phyloP scores from a whole-genome alignment of 2,113 vertebrate genomes.

The Myrmecobius fasciatus region DNA sequence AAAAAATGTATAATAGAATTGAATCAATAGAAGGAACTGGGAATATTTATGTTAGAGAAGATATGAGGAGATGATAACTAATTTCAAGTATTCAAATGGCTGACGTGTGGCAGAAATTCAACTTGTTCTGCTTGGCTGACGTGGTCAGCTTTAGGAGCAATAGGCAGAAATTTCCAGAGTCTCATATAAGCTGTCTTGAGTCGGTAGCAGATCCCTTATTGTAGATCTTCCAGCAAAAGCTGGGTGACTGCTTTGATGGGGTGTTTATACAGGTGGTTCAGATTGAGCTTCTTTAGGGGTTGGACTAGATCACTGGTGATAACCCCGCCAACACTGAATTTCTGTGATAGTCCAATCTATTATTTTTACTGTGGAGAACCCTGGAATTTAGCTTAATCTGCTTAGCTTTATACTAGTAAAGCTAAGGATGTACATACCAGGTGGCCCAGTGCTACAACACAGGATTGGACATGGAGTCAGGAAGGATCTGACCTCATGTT shows the following conservation, averaged over 20 bases:
- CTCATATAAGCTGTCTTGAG: background rate
- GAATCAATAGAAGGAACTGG: background rate
- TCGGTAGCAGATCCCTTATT: background rate
- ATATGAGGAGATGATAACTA: background rate
- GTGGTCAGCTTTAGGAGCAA: background rate
- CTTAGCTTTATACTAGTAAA: background rate
- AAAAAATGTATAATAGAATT: background rate
- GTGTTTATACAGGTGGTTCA: background rate
- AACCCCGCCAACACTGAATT: background rate
- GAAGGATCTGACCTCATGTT: background rate
- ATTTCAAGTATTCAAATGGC: background rate
- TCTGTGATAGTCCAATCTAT: background rate
- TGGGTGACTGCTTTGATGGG: background rate
- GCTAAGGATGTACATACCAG: background rate
- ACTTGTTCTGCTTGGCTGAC: background rate
- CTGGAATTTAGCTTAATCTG: background rate
- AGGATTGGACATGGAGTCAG: background rate
- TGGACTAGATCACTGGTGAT: background rate
- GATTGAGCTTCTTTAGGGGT: background rate
- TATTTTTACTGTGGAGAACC: background rate
- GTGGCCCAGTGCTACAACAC: background rate
- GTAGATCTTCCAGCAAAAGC: background rate
- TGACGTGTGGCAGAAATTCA: background rate
- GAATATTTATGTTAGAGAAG: background rate
- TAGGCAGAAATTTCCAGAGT: background rate